These are phyloP conservation scores for Bibio marci DNA, from an alignment of 2,888 invertebrate species.

Conservation along the genomic window DNA sequence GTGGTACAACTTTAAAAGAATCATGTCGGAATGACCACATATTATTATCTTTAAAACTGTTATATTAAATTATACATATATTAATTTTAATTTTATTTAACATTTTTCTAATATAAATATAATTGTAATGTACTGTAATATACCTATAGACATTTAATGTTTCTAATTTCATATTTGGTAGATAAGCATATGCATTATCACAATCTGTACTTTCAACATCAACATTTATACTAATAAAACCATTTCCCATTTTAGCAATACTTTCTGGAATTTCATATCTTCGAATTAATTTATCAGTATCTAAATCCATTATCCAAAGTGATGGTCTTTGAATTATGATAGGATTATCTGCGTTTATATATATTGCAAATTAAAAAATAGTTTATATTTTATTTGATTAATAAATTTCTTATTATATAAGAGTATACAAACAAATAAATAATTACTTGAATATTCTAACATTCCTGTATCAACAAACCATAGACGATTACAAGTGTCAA, in stretches of 20 bases:
- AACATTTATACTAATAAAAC: conserved; percentile 48
- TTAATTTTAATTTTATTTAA: no score
- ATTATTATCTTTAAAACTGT: conserved; percentile 38
- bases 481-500: conserved; percentile 52
- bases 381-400: conserved; percentile 17
- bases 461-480: conserved; percentile 69
- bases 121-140: no score
- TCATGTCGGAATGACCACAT: conserved; percentile 60
- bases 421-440: no score
- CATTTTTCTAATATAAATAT: no score
- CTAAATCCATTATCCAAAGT: conserved; percentile 47
- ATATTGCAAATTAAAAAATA: background rate
- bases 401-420: no score
- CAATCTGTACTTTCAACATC: conserved; percentile 42
- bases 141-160: no score
- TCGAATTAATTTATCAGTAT: conserved; percentile 38
- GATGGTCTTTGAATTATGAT: conserved; percentile 38
- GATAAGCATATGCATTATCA: conserved; percentile 47
- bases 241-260: conserved; percentile 29
- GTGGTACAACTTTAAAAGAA: conserved; percentile 56
- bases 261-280: conserved; percentile 31
- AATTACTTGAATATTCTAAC: conserved; percentile 38
- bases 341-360: conserved; percentile 25
- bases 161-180: conserved; percentile 37
- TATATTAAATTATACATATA: no score